Base-by-base conservation (phyloP, 2,797 vertebrate species). In the Lithobates sylvaticus region DNA sequence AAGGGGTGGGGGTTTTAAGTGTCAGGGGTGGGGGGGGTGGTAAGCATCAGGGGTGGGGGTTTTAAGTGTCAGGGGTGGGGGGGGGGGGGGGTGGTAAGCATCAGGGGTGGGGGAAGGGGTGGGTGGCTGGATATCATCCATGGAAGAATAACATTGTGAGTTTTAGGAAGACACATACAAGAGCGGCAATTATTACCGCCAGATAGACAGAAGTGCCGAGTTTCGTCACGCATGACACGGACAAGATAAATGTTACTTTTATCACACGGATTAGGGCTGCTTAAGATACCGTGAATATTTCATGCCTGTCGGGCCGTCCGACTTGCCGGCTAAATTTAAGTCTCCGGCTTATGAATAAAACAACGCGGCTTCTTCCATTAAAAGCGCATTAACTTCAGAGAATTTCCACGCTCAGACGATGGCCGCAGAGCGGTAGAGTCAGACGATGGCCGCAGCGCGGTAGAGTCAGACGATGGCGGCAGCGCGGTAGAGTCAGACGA, bases 191-290 rank as follows among this genome's bases (percentile, higher is more conserved):
- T n/a, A n/a, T n/a, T 26, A 26, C 58, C 23, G 21, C 10, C 10
- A 10, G 61, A 64, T n/a, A 23, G 61, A n/a, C 21, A 65, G 15
- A 65, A n/a, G 8, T 26, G 23, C 23, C 10, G 21, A 8, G 21
- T 23, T 47, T 5, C 23, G 54, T n/a, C 75, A 12, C 32, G 34
- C 39, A 9, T 61, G 47, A 36, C 50, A 36, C 27, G 34, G 61
- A 76, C 44, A 61, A 76, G 47, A 29, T 61, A 26, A 65, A 34
- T 61, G 47, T 36, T 34, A 23, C 75, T 32, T 27, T 76, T 76
- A 76, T 36, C 26, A 27, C 21, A 36, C 23, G 18, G 75, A 61
- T 76, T 34, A 61, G 61, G 47, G 29, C 32, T 32, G 27, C 58
- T 61, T 58, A 76, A n/a, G 50, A 58, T 12, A 36, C 12, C 21